phyloP scores from a whole-genome alignment of 2,113 vertebrate genomes.

The Motacilla tschutschensis region DNA sequence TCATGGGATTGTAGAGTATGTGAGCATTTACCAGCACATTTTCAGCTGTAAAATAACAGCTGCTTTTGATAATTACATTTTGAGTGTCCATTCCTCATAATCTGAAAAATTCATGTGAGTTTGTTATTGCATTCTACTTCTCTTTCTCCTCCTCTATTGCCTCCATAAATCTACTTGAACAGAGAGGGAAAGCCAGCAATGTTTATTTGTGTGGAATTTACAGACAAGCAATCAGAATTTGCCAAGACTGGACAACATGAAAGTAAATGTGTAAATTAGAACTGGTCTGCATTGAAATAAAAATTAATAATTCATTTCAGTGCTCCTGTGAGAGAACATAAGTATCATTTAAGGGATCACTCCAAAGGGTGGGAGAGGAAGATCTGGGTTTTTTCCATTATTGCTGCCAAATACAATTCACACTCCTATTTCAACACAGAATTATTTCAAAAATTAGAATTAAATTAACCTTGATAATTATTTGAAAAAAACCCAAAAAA shows the following conservation, averaged over 20 bases:
- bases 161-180: constrained; percentile 18
- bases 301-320: constrained; percentile 37
- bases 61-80: neutral
- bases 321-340: neutral
- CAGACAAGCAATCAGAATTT: constrained; percentile 15
- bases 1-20: neutral
- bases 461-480: constrained; percentile 43
- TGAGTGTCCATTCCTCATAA: neutral
- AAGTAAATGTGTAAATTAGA: constrained; percentile 26
- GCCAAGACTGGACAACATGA: neutral
- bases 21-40: neutral
- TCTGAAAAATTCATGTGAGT: constrained; percentile 12
- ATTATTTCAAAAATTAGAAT: constrained; percentile 31
- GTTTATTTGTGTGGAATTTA: constrained; percentile 15
- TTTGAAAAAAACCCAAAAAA: neutral
- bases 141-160: neutral
- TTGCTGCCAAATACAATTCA: constrained; percentile 48
- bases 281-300: neutral
- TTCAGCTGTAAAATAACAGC: constrained; percentile 15
- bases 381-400: neutral
- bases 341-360: neutral
- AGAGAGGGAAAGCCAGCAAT: neutral
- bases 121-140: neutral
- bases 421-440: constrained; percentile 40
- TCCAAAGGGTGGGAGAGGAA: neutral